Evolutionary conservation across 1,140 invertebrate species (phyloP).

Genomic region (Steinernema khuongi): DNA sequence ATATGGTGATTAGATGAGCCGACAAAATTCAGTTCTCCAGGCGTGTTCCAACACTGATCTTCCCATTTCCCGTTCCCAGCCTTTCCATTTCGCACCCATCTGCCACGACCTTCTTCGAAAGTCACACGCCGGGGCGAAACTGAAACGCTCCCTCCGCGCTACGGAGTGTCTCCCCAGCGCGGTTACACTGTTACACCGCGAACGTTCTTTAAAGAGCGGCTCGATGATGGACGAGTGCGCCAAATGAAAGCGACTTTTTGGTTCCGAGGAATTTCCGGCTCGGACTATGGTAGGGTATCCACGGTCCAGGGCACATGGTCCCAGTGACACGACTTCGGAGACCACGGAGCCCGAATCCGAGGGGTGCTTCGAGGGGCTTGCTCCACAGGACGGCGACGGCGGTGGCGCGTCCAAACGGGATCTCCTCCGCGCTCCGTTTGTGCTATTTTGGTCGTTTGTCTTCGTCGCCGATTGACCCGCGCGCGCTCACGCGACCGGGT

Average conservation of each 20-base stretch:
- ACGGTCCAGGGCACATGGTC: too few species aligned
- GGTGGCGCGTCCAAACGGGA: not conserved
- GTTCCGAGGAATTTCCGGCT: not conserved
- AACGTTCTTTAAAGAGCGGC: slow-evolving; percentile 5
- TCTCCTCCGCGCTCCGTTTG: not conserved
- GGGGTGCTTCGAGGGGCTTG: not conserved
- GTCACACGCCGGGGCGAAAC: too few species aligned
- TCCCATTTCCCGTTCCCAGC: too few species aligned
- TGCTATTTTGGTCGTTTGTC: slow-evolving; percentile 8
- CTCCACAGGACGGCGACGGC: not conserved
- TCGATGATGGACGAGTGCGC: not conserved
- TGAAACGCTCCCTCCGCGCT: too few species aligned
- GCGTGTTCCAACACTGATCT: too few species aligned
- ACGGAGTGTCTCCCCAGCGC: not conserved
- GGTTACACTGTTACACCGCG: not conserved
- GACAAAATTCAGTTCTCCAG: too few species aligned
- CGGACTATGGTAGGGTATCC: too few species aligned
- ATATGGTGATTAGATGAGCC: too few species aligned
- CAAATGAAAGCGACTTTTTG: not conserved
- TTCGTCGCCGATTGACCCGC: slow-evolving; percentile 1
- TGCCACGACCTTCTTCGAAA: too few species aligned
- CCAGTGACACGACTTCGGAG: not conserved
- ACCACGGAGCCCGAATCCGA: not conserved
- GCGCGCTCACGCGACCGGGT: not conserved
- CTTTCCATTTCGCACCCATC: too few species aligned